These are phyloP conservation scores for Crocodylus rhombifer DNA, from an alignment of 2,797 vertebrate species.

Conservation along the genomic window DNA sequence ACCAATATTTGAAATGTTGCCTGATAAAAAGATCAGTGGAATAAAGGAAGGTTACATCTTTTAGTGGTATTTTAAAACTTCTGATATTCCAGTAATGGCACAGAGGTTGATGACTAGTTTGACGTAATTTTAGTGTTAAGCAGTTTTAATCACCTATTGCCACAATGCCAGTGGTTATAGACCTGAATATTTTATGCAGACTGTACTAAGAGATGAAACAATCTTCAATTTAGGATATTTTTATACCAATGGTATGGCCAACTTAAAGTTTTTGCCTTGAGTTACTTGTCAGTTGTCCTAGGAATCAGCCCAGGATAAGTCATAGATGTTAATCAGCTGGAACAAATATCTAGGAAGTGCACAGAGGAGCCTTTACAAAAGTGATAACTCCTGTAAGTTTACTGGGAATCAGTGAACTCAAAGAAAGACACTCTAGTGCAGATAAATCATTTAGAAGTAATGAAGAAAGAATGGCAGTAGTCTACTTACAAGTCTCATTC, in stretches of 20 bases:
- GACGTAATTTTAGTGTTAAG: not conserved
- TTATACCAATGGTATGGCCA: fast-evolving
- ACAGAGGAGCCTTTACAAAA: not conserved
- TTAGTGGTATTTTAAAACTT: not conserved
- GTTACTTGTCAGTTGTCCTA: not conserved
- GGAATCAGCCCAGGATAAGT: not conserved
- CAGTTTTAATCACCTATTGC: too few relatives aligned
- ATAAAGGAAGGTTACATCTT: not conserved
- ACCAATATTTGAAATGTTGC: not conserved
- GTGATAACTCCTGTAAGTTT: not conserved
- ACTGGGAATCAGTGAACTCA: fast-evolving
- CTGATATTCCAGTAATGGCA: not conserved
- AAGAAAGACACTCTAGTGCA: not conserved
- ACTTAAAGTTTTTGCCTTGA: not conserved
- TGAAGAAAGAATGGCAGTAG: not conserved
- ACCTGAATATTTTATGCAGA: not conserved
- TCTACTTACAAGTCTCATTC: not conserved
- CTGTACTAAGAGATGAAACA: not conserved
- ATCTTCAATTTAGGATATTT: fast-evolving
- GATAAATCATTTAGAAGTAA: not conserved
- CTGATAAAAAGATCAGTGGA: not conserved
- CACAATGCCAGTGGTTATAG: too few relatives aligned
- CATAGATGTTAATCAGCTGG: not conserved
- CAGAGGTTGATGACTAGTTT: not conserved
- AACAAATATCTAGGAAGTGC: not conserved